Evolutionary conservation across 2,888 invertebrate species (phyloP).

Genomic region (Melinopterus prodromus): DNA sequence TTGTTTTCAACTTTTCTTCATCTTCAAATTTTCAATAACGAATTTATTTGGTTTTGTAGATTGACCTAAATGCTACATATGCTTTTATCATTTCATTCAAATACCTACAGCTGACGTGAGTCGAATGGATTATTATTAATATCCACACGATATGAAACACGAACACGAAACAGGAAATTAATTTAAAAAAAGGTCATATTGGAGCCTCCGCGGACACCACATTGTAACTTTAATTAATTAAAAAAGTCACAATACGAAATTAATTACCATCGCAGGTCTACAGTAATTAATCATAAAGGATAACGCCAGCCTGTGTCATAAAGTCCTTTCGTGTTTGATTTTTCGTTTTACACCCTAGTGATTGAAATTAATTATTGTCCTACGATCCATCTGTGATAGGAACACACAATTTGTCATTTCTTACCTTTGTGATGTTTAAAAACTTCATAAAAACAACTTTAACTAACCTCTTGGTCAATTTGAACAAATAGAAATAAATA

Average conservation of each 20-base stretch:
- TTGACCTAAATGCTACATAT: neutral
- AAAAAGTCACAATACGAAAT: constrained; percentile 42
- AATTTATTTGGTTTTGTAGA: too few relatives aligned
- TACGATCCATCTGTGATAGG: too few relatives aligned
- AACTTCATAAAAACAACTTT: too few relatives aligned
- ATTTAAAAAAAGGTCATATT: constrained; percentile 36
- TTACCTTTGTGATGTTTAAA: too few relatives aligned
- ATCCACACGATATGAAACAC: constrained; percentile 33
- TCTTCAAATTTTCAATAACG: too few relatives aligned
- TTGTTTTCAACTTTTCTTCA: too few relatives aligned
- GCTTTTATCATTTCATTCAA: neutral
- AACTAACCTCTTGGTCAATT: too few relatives aligned
- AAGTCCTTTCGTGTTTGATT: constrained; percentile 5
- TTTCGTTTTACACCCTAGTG: too few relatives aligned
- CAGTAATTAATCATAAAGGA: neutral
- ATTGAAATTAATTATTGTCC: too few relatives aligned
- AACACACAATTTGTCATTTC: too few relatives aligned
- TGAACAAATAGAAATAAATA: too few relatives aligned
- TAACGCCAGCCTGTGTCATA: neutral
- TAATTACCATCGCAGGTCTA: constrained; percentile 31
- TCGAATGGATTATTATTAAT: constrained; percentile 37
- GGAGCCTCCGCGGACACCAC: constrained; percentile 32
- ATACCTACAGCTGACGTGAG: neutral
- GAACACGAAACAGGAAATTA: constrained; percentile 38
- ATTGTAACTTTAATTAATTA: constrained; percentile 40